A percentile compares a stretch with the other conserved stretches of the same genome.
phyloP scores from a whole-genome alignment of 2,888 invertebrate species.

The Prionchulus punctatus region DNA sequence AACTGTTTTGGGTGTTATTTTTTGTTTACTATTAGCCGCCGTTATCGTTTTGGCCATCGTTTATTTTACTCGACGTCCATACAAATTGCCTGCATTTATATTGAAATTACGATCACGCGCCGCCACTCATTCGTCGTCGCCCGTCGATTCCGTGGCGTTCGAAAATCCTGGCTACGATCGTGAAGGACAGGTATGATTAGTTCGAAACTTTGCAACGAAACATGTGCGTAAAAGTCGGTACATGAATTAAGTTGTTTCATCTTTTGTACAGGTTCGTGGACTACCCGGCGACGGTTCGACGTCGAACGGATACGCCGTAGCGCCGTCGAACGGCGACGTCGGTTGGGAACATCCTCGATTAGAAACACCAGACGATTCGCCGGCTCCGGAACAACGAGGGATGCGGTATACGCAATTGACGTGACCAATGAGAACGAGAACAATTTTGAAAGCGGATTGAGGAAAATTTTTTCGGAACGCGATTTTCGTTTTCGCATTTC shows the following conservation, averaged over 20 bases:
- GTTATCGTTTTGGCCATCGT: not conserved
- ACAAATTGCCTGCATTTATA: not conserved
- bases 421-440: not conserved
- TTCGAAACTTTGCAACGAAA: not conserved
- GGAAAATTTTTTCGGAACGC: too few relatives aligned
- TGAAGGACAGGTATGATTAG: not conserved
- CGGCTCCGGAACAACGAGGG: not conserved
- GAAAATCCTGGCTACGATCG: slow-evolving; percentile 8
- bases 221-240: not conserved
- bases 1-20: not conserved
- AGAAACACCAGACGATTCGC: slow-evolving; percentile 2
- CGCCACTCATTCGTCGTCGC: not conserved
- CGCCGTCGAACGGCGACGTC: not conserved
- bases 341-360: not conserved
- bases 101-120: not conserved
- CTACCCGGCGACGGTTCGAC: not conserved
- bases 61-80: not conserved
- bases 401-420: slow-evolving; percentile 7
- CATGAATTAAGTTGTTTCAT: not conserved
- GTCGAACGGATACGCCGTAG: not conserved
- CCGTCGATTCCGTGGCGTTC: not conserved
- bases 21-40: not conserved
- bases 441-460: too few relatives aligned
- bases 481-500: too few relatives aligned
- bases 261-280: not conserved